Evolutionary conservation across 2,113 vertebrate species (phyloP).

Genomic region (Camelus dromedarius): DNA sequence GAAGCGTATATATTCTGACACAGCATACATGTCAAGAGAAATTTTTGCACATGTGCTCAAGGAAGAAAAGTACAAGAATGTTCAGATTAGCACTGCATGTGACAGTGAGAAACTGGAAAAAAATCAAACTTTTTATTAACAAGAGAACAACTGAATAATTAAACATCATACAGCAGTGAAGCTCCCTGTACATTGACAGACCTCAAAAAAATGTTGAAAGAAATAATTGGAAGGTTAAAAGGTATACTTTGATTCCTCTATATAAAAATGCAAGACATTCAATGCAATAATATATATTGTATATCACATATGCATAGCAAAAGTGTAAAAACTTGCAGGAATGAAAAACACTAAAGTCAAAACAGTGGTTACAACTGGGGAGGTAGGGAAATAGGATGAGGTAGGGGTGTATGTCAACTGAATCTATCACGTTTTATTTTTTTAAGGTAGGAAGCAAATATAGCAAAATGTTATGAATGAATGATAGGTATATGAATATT

Average conservation of each 20-base stretch:
- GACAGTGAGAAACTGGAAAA: not conserved
- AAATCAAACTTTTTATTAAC: not conserved
- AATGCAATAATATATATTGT: not conserved
- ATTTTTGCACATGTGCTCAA: not conserved
- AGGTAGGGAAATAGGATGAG: not conserved
- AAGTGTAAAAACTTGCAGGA: constrained; percentile 5
- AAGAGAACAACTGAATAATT: not conserved
- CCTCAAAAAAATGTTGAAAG: not conserved
- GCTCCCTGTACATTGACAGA: not conserved
- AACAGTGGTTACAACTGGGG: not conserved
- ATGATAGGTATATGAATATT: not conserved
- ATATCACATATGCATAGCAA: not conserved
- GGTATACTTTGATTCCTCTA: not conserved
- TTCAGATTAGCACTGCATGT: not conserved
- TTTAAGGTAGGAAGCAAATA: not conserved
- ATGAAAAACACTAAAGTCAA: not conserved
- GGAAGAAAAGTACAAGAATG: not conserved
- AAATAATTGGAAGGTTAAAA: constrained; percentile 1
- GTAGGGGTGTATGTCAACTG: not conserved
- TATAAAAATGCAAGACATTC: not conserved
- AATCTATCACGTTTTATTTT: not conserved
- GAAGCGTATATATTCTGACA: not conserved
- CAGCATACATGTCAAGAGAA: not conserved
- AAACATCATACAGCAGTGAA: not conserved
- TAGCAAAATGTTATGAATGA: not conserved